A percentile compares a stretch with the other conserved stretches of the same genome.
Conservation (phyloP, 2,888 invertebrate species). For the Girardia tigrina region DNA sequence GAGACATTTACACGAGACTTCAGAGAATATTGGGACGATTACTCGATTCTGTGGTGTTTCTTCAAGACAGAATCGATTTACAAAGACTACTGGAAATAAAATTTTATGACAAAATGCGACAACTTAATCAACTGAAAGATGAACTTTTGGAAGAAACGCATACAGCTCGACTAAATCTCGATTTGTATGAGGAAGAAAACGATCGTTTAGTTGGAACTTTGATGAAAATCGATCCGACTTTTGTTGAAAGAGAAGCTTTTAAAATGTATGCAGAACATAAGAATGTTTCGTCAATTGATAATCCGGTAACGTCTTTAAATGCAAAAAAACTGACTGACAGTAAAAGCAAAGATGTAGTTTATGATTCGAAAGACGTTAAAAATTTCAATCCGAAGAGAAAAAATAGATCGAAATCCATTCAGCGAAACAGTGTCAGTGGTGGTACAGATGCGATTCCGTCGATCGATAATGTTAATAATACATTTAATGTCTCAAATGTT, state of each 20-base stretch:
- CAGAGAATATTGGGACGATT: constrained; percentile 6
- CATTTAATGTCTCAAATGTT: neutral
- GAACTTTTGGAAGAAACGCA: constrained; percentile 29
- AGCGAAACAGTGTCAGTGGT: neutral
- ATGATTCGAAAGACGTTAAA: neutral
- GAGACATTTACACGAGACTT: constrained; percentile 23
- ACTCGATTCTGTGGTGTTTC: neutral
- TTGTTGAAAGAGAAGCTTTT: constrained; percentile 26
- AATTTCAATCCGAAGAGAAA: neutral
- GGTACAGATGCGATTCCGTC: neutral
- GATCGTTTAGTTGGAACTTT: constrained; percentile 32
- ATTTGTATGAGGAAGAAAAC: constrained; percentile 33
- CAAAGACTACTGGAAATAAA: constrained; percentile 18
- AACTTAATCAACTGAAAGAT: neutral
- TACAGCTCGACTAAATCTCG: neutral
- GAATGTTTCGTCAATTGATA: neutral
- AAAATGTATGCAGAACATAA: neutral
- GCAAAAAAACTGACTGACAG: neutral
- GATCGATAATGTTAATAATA: neutral
- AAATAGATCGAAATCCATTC: neutral
- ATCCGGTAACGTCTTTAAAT: neutral
- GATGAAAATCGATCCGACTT: constrained; percentile 30
- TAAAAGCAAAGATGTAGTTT: neutral
- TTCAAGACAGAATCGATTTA: constrained; percentile 14
- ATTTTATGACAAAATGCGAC: constrained; percentile 24